A percentile compares a stretch with the other conserved stretches of the same genome.
phyloP scores from a whole-genome alignment of 2,797 vertebrate species.

The Huso huso region DNA sequence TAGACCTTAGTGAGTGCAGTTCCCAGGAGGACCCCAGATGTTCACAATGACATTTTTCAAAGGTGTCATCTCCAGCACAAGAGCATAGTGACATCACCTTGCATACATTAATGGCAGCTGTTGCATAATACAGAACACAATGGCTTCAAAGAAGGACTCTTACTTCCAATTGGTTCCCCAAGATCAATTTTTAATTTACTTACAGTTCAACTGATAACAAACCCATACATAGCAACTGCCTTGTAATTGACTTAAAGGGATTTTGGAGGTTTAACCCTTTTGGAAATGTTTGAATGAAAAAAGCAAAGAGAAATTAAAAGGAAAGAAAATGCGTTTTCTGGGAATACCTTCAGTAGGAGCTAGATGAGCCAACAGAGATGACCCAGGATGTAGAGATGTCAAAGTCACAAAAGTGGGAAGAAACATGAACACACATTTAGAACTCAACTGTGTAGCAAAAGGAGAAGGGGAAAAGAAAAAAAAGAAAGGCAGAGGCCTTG shows the following conservation, averaged over 20 bases:
- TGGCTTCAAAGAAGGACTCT: constrained; percentile 28
- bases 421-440: constrained; percentile 6
- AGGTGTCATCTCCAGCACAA: constrained; percentile 26
- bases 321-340: constrained; percentile 19
- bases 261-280: constrained; percentile 26
- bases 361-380: constrained; percentile 48
- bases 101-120: constrained; percentile 36
- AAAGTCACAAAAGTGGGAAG: constrained; percentile 4
- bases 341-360: constrained; percentile 68
- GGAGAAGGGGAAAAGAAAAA: background rate
- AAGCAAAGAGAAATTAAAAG: background rate
- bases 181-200: constrained; percentile 71
- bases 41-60: constrained; percentile 27
- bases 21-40: constrained; percentile 34
- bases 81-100: background rate
- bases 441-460: constrained; percentile 2
- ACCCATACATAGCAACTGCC: constrained; percentile 66
- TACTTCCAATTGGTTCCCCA: constrained; percentile 47
- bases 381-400: constrained; percentile 5
- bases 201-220: constrained; percentile 65
- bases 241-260: constrained; percentile 58
- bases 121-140: constrained; percentile 27
- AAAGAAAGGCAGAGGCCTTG: background rate
- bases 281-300: background rate
- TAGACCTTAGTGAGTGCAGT: background rate